phyloP scores from a whole-genome alignment of 2,888 invertebrate species.

The Schizotus pectinicornis region DNA sequence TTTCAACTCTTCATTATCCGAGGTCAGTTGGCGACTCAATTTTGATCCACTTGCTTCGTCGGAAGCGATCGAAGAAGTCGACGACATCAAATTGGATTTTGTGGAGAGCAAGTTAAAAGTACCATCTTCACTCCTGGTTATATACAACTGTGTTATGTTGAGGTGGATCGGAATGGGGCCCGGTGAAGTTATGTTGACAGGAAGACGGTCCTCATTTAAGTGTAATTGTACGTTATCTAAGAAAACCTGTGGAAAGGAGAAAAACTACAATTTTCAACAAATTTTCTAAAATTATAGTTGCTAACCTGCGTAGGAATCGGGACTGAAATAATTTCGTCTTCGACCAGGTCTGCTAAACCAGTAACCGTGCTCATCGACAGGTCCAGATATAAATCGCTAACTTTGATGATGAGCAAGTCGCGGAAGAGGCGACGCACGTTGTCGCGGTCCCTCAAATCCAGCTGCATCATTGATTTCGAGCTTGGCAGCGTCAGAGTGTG shows the following conservation, averaged over 20 bases:
- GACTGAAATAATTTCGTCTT: conserved; percentile 83
- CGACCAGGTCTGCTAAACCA: conserved; percentile 81
- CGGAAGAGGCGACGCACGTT: conserved; percentile 58
- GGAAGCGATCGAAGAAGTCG: conserved; percentile 34
- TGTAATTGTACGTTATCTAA: conserved; percentile 78
- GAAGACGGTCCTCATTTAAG: conserved; percentile 83
- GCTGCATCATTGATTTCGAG: conserved; percentile 44
- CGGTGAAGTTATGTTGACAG: conserved; percentile 80
- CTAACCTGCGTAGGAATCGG: conserved; percentile 83
- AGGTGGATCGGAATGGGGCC: conserved; percentile 82
- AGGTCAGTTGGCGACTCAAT: conserved; percentile 59
- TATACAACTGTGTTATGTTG: conserved; percentile 71
- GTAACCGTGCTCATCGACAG: conserved; percentile 83
- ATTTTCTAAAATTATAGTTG: conserved; percentile 10
- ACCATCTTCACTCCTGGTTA: conserved; percentile 76
- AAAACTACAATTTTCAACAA: not conserved
- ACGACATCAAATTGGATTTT: conserved; percentile 30
- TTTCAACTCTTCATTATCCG: conserved; percentile 70
- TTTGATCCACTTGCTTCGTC: conserved; percentile 28
- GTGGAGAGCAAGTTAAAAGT: conserved; percentile 75
- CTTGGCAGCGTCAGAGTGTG: conserved; percentile 62
- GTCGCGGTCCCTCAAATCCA: conserved; percentile 58
- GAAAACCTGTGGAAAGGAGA: conserved; percentile 63
- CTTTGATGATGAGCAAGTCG: conserved; percentile 67
- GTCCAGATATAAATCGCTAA: conserved; percentile 70